These are phyloP conservation scores for Dicerorhinus sumatrensis DNA, from an alignment of 2,113 vertebrate genomes.

Conservation along the genomic window DNA sequence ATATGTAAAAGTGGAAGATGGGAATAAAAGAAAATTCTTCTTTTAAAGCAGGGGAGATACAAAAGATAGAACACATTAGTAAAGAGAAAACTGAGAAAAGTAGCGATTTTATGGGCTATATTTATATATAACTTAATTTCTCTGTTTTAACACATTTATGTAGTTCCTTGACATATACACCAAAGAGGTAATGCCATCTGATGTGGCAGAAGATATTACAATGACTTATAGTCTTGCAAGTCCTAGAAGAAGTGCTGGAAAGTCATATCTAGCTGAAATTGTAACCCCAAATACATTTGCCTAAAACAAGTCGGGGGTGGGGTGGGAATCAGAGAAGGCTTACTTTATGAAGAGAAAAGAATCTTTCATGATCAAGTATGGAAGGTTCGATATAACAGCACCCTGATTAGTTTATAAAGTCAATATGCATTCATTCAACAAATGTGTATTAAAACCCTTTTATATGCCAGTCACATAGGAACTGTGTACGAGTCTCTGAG, in stretches of 20 bases:
- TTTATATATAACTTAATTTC: not conserved
- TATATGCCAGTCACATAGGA: not conserved
- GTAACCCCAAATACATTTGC: constrained; percentile 30
- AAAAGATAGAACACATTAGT: not conserved
- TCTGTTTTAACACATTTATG: constrained; percentile 27
- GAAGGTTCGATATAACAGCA: not conserved
- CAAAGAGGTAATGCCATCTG: not conserved
- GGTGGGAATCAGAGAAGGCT: not conserved
- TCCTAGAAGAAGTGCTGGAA: constrained; percentile 18
- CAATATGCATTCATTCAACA: constrained; percentile 23
- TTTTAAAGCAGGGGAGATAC: not conserved
- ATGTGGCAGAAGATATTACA: constrained; percentile 12
- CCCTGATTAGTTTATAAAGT: constrained; percentile 51
- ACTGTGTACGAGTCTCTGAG: not conserved
- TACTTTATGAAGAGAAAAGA: constrained; percentile 25
- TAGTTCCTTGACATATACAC: constrained; percentile 2
- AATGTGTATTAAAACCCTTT: constrained; percentile 48
- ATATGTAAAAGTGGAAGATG: not conserved
- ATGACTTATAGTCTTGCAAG: not conserved
- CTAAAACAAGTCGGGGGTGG: not conserved
- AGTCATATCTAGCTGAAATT: not conserved
- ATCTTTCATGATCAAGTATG: not conserved
- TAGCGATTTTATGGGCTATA: not conserved
- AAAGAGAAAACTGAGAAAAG: constrained; percentile 54
- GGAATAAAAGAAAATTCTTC: constrained; percentile 42